phyloP scores from a whole-genome alignment of 2,888 invertebrate species.

The Lamproptera curius region DNA sequence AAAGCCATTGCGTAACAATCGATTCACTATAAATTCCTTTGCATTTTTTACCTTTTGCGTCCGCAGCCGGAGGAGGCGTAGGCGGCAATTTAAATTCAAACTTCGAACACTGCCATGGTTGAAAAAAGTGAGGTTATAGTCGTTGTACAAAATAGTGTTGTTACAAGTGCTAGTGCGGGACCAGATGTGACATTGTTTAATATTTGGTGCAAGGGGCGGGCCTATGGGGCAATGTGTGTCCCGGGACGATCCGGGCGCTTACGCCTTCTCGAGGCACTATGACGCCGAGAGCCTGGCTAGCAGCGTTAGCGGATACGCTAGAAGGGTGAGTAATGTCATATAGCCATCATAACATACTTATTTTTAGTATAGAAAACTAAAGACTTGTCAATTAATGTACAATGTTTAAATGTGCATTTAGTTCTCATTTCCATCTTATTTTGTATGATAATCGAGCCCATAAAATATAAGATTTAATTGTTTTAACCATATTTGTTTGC shows the following conservation, averaged over 20 bases:
- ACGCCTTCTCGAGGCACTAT: conserved; percentile 64
- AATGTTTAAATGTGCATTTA: not conserved
- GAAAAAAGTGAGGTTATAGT: conserved; percentile 8
- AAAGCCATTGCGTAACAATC: conserved; percentile 11
- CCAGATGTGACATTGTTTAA: conserved; percentile 31
- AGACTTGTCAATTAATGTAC: not conserved
- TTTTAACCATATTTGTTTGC: not conserved
- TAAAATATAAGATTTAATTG: not conserved
- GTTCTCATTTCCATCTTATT: not conserved
- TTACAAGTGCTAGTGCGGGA: conserved; percentile 16
- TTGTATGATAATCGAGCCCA: no score
- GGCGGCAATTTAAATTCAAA: conserved; percentile 20
- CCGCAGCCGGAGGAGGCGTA: conserved; percentile 10
- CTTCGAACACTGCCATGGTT: conserved; percentile 3
- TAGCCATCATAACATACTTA: no score
- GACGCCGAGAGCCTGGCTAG: conserved; percentile 69
- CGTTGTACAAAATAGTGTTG: conserved; percentile 6
- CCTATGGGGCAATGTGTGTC: conserved; percentile 89
- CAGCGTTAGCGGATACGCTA: conserved; percentile 49
- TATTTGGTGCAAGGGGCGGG: conserved; percentile 36
- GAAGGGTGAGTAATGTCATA: conserved; percentile 58
- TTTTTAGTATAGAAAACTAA: not conserved
- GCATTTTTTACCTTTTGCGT: conserved; percentile 12
- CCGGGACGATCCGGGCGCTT: conserved; percentile 76
- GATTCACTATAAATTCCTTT: conserved; percentile 10